A percentile compares a stretch with the other conserved stretches of the same genome.
phyloP scores from a whole-genome alignment of 2,113 vertebrate genomes.

The Ochotona curzoniae region DNA sequence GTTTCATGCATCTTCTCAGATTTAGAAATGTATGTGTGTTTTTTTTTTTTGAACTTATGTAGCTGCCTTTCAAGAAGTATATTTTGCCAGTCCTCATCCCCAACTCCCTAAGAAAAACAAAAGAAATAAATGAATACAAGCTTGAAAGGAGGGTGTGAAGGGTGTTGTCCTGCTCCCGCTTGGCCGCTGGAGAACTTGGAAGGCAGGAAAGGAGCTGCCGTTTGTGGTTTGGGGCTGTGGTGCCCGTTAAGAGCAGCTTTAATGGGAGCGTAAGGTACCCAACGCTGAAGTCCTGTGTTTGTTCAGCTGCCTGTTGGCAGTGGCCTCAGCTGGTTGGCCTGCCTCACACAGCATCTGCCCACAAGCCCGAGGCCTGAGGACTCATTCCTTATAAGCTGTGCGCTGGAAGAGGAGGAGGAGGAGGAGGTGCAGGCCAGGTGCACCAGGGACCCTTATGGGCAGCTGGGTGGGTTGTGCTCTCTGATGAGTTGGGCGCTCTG shows the following conservation, averaged over 20 bases:
- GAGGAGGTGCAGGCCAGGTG: not conserved
- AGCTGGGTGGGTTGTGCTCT: too few species aligned
- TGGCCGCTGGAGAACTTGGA: not conserved
- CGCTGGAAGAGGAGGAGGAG: not conserved
- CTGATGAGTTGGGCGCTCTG: too few species aligned
- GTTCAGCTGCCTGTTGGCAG: conserved; percentile 68
- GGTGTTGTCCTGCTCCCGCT: not conserved
- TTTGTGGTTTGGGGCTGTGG: conserved; percentile 60
- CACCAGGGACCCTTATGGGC: not conserved
- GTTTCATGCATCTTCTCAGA: not conserved
- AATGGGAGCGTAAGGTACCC: conserved; percentile 59
- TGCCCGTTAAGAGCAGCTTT: conserved; percentile 59
- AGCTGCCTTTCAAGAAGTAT: conserved; percentile 21
- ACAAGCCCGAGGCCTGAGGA: not conserved
- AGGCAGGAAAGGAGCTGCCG: conserved; percentile 31
- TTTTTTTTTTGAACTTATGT: not conserved
- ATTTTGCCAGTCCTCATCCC: not conserved
- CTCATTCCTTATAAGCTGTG: not conserved
- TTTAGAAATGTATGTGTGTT: not conserved
- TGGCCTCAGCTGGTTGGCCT: not conserved
- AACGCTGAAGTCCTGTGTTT: conserved; percentile 68
- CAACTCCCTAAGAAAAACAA: not conserved
- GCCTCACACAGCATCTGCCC: not conserved
- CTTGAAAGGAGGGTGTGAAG: not conserved
- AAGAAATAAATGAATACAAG: not conserved